Percentiles rank a stretch among this genome's conserved stretches.
Conservation (phyloP, 2,113 vertebrate species). For the Capreolus pygargus region DNA sequence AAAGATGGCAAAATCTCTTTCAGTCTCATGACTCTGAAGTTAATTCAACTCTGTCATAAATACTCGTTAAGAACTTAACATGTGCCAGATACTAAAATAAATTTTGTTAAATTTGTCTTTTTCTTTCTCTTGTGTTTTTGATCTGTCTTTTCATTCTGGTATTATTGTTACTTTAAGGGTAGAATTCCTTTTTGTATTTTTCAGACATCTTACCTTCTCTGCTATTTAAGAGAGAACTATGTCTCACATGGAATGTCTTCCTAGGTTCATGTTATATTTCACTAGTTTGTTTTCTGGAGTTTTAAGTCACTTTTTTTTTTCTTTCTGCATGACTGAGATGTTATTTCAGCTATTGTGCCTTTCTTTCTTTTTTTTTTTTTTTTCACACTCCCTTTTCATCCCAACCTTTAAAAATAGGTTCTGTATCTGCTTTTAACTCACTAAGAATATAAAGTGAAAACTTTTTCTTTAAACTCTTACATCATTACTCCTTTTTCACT, state of each 20-base stretch:
- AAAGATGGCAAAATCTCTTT: not conserved
- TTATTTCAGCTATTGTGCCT: slow-evolving; percentile 17
- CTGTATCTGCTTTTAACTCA: not conserved
- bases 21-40: not conserved
- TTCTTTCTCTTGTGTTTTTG: not conserved
- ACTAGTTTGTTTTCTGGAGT: not conserved
- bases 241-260: not conserved
- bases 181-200: not conserved
- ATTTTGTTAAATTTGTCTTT: not conserved
- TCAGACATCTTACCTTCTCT: not conserved
- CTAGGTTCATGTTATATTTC: not conserved
- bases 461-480: not conserved
- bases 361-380: not conserved
- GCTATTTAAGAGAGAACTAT: not conserved
- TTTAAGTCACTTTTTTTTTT: not conserved
- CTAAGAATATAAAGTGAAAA: not conserved
- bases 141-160: not conserved
- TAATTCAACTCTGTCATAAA: not conserved
- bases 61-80: not conserved
- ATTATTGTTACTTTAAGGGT: not conserved
- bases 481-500: not conserved
- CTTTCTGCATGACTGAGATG: not conserved
- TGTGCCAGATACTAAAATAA: not conserved
- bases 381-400: not conserved
- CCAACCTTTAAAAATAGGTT: not conserved